phyloP scores from a whole-genome alignment of 2,113 vertebrate species.

The Oryzias woworae region DNA sequence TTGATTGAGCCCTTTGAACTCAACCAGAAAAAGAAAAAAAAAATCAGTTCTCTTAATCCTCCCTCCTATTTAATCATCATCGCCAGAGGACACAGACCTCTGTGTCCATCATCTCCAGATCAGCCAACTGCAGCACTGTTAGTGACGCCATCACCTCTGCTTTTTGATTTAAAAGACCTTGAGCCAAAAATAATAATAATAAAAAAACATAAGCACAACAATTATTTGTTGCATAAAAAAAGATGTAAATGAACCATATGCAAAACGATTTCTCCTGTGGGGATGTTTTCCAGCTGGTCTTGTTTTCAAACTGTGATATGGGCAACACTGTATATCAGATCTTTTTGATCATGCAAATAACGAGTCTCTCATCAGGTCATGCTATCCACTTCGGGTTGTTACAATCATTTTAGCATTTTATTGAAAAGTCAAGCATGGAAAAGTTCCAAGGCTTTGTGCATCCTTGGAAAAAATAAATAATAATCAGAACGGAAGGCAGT shows the following conservation, averaged over 20 bases:
- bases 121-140: conserved; percentile 44
- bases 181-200: conserved; percentile 53
- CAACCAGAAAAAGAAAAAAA: conserved; percentile 45
- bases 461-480: conserved; percentile 9
- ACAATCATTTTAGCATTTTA: conserved; percentile 32
- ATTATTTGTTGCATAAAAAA: background rate
- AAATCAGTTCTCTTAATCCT: conserved; percentile 59
- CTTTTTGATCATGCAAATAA: conserved; percentile 51
- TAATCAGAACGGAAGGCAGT: background rate
- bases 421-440: conserved; percentile 14
- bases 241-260: conserved; percentile 47
- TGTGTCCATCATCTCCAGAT: conserved; percentile 59
- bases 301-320: conserved; percentile 45
- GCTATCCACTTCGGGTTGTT: conserved; percentile 42
- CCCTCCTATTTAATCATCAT: conserved; percentile 53
- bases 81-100: conserved; percentile 51
- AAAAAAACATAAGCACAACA: conserved; percentile 20
- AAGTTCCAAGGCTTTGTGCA: conserved; percentile 3
- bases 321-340: conserved; percentile 29
- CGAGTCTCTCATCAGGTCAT: conserved; percentile 58
- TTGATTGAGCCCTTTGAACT: conserved; percentile 66
- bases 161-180: conserved; percentile 50
- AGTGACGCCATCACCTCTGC: conserved; percentile 53
- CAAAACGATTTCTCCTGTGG: conserved; percentile 29
- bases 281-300: conserved; percentile 50